Conservation (phyloP, 2,888 invertebrate genomes). For the Steinernema carpocapsae region DNA sequence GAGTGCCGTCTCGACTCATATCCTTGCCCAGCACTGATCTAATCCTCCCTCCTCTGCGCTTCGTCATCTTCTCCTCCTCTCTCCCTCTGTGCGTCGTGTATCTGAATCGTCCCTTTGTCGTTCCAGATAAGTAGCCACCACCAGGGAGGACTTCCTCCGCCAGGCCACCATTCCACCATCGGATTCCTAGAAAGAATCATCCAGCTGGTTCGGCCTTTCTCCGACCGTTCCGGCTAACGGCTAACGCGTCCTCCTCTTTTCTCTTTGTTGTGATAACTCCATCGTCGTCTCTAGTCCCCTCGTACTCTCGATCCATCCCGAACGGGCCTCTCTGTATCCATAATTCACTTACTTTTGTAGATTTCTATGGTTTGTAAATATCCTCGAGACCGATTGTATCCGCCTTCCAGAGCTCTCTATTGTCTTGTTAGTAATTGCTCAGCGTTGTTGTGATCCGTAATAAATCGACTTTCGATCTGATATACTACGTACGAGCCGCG, state of each 20-base stretch:
- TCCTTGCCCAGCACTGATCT: constrained; percentile 19
- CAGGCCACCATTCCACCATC: not conserved
- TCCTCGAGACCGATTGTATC: constrained; percentile 2
- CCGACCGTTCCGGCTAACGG: not conserved
- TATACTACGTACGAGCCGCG: constrained; percentile 20
- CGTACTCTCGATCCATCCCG: not conserved
- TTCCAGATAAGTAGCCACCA: constrained; percentile 31
- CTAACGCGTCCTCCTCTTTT: constrained; percentile 9
- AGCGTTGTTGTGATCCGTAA: constrained; percentile 31
- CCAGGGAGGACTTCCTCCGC: not conserved
- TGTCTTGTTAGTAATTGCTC: constrained; percentile 20
- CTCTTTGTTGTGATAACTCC: constrained; percentile 24
- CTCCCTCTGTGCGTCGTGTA: not conserved
- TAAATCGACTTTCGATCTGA: constrained; percentile 30
- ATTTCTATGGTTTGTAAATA: constrained; percentile 33
- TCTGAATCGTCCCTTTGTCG: constrained; percentile 31
- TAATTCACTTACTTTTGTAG: constrained; percentile 30
- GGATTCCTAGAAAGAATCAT: constrained; percentile 32
- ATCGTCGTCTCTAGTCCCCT: constrained; percentile 23
- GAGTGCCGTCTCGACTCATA: constrained; percentile 9
- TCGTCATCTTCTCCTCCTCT: constrained; percentile 11
- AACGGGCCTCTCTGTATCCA: constrained; percentile 20
- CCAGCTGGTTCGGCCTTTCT: constrained; percentile 28
- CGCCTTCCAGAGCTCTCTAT: constrained; percentile 7
- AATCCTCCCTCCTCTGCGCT: constrained; percentile 12